These are phyloP conservation scores for Aegotheles bennettii DNA, from an alignment of 2,113 vertebrate species.

Conservation along the genomic window DNA sequence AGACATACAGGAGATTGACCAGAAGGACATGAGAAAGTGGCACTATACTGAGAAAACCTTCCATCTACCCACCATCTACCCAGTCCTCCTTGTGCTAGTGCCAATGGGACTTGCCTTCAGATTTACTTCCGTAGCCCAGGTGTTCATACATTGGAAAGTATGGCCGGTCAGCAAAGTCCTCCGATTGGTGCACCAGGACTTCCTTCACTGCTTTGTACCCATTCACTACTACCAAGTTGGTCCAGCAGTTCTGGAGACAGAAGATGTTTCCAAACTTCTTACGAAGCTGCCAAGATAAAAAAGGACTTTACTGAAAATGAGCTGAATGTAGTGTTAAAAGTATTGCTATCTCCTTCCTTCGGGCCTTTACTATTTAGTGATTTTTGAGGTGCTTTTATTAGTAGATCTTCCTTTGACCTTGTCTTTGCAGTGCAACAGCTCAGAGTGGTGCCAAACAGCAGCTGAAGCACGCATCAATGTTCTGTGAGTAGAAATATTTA, in stretches of 20 bases:
- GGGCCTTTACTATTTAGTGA: neutral
- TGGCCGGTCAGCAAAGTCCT: slow-evolving; percentile 68
- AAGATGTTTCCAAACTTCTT: slow-evolving; percentile 67
- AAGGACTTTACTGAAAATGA: neutral
- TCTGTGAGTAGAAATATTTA: neutral
- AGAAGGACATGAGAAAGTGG: neutral
- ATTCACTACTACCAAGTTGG: slow-evolving; percentile 53
- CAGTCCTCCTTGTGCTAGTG: neutral
- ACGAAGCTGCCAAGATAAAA: slow-evolving; percentile 49
- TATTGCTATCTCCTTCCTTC: neutral
- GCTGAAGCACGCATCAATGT: neutral
- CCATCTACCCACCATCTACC: neutral
- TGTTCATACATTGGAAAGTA: neutral
- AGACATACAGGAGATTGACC: neutral
- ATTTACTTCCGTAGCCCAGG: neutral
- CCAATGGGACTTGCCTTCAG: slow-evolving; percentile 51
- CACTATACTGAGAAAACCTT: neutral
- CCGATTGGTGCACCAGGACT: slow-evolving; percentile 44
- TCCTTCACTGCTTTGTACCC: slow-evolving; percentile 59
- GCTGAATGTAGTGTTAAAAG: neutral
- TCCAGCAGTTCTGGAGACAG: slow-evolving; percentile 64
- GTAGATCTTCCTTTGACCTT: neutral
- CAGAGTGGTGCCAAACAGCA: neutral
- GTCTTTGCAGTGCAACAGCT: neutral
- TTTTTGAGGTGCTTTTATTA: neutral